These are phyloP conservation scores for Menidia menidia DNA, from an alignment of 2,797 vertebrate genomes.

Conservation along the genomic window DNA sequence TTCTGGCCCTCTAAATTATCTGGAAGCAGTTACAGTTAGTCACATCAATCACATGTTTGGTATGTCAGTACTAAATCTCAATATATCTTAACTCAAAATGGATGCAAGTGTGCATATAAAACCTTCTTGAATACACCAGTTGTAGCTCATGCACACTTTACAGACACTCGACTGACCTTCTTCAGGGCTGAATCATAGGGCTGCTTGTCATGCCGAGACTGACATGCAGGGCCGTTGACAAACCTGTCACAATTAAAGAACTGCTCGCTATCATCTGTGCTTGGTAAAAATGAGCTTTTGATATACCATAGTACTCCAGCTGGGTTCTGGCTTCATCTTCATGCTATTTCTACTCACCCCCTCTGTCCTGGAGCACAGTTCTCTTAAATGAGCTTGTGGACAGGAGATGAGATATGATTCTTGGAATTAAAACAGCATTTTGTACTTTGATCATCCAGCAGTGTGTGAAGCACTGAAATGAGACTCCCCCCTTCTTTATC, in stretches of 20 bases:
- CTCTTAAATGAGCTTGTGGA: constrained; percentile 80
- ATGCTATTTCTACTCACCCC: constrained; percentile 6
- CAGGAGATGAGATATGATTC: constrained; percentile 79
- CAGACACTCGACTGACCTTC: neutral
- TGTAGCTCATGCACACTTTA: too few relatives aligned
- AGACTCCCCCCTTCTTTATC: constrained; percentile 70
- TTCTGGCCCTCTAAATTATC: too few relatives aligned
- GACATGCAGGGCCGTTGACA: neutral
- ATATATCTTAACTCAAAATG: too few relatives aligned
- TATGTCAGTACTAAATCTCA: too few relatives aligned
- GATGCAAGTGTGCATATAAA: too few relatives aligned
- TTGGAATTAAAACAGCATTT: constrained; percentile 82
- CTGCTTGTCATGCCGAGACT: neutral
- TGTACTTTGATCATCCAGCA: constrained; percentile 78
- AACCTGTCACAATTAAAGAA: constrained; percentile 6
- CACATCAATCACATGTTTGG: too few relatives aligned
- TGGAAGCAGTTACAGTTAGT: too few relatives aligned
- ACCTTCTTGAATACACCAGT: too few relatives aligned
- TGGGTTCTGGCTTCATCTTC: constrained; percentile 35
- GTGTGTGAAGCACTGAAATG: constrained; percentile 71
- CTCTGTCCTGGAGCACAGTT: constrained; percentile 68
- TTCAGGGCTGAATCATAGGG: neutral
- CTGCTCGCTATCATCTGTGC: constrained; percentile 5
- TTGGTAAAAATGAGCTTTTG: neutral
- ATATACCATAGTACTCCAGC: neutral